These are phyloP conservation scores for Cassiopea xamachana DNA, from an alignment of 30 jellyfish, hydroid and myxozoan species.

Conservation along the genomic window DNA sequence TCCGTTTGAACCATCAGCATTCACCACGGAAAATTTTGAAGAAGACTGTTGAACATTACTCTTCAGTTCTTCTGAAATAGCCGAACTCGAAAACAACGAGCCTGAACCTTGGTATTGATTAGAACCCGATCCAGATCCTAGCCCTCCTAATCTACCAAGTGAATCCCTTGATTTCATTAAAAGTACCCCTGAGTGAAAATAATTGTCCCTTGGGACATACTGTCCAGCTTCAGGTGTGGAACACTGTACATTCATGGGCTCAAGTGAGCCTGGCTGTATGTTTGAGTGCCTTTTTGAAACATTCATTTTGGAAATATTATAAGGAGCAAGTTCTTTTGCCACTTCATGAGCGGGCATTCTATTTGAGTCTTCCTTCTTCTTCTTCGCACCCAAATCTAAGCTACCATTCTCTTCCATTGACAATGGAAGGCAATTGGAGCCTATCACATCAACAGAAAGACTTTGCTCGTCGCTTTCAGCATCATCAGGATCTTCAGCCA, in stretches of 20 bases:
- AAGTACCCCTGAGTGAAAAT: no score
- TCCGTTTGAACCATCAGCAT: no score
- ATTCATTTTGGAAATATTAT: neutral
- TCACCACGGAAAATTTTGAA: no score
- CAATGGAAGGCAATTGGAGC: slow-evolving; percentile 58
- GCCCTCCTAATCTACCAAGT: no score
- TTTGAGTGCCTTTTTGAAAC: neutral
- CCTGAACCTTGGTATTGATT: no score
- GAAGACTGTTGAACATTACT: no score
- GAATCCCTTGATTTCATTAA: no score
- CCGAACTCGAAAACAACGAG: no score
- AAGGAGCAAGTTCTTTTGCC: neutral
- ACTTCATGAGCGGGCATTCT: neutral
- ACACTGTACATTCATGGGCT: neutral
- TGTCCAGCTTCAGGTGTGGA: slow-evolving; percentile 28
- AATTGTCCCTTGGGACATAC: neutral
- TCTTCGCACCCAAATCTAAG: neutral
- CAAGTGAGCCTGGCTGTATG: neutral
- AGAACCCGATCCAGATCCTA: no score
- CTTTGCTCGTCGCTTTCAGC: neutral
- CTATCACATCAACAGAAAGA: slow-evolving; percentile 44
- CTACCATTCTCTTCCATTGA: slow-evolving; percentile 4
- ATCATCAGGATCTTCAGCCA: neutral
- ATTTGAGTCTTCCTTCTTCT: neutral
- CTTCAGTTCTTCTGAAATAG: no score